Evolutionary conservation across 2,797 vertebrate genomes (phyloP), one percentile per base, ranked within the genome.

Genomic region (Chiroxiphia lanceolata): DNA sequence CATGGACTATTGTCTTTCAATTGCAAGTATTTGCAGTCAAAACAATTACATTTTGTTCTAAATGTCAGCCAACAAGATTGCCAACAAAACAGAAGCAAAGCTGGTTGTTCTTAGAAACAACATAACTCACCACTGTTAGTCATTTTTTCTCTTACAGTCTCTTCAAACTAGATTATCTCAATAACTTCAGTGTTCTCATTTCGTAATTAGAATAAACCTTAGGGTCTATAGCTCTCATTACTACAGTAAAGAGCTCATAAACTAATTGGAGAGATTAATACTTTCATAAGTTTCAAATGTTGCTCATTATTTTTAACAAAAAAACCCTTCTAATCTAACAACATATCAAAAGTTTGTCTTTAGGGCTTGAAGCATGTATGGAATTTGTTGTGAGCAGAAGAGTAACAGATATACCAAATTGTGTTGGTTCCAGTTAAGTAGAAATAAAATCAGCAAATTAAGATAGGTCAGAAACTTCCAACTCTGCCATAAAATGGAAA

Each of bases 61-160:
- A 91, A 74, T 85, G 59, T 76, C 61, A 90, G 74, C 44, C 81
- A 93, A 82, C n/a, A 78, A 90, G 83, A 72, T 18, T 87, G 79
- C 67, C 76, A 91, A 63, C 70, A 84, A 72, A 94, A 83, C 57
- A 90, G 72, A 94, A 88, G 74, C 81, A 92, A 87, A 94, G 45
- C 47, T 89, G n/a, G 40, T 83, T 90, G 83, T 44, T 40, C 83
- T 64, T 89, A 90, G 70, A 92, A 91, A 61, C 71, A 74, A 59
- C 25, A 42, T 56, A 89, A 60, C 38, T 87, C 50, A 59, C 59
- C 50, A 72, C 26, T 34, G 22, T 90, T 71, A 63, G 83, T 78
- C 15, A 65, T 86, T 83, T 94, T 90, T 90, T 57, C 51, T 72
- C 72, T 81, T 47, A 83, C 15, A 65, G 1, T 42, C 60, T 63